Evolutionary conservation across 2,113 vertebrate genomes (phyloP).

Genomic region (Dipodomys ordii): DNA sequence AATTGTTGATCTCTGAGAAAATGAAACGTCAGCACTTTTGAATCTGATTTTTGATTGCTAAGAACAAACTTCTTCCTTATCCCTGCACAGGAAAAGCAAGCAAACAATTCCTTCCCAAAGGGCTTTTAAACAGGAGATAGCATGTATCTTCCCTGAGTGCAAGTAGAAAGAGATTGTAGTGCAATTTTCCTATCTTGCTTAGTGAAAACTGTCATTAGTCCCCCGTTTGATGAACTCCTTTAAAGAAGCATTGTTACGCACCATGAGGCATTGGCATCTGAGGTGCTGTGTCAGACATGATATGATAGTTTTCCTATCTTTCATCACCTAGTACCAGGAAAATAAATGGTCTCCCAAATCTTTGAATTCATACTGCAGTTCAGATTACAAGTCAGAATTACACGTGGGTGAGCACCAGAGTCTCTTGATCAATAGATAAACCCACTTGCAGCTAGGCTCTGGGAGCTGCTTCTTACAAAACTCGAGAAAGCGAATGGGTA

Average conservation of each 20-base stretch:
- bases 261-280: neutral
- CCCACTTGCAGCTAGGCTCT: too few species aligned
- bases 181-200: neutral
- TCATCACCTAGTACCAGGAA: neutral
- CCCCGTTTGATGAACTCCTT: neutral
- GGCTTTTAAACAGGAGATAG: neutral
- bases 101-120: neutral
- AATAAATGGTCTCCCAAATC: neutral
- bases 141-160: neutral
- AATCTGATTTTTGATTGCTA: neutral
- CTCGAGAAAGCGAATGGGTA: neutral
- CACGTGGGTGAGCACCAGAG: neutral
- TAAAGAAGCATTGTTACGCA: neutral
- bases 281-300: neutral
- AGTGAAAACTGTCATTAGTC: neutral
- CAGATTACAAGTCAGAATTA: neutral
- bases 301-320: neutral
- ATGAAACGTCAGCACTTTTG: neutral
- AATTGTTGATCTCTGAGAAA: neutral
- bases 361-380: neutral
- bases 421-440: neutral
- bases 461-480: neutral
- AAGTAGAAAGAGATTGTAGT: neutral
- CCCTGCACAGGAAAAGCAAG: neutral
- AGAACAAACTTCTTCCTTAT: neutral